phyloP scores from a whole-genome alignment of 2,888 invertebrate genomes.

The Hirudinaria manillensis region DNA sequence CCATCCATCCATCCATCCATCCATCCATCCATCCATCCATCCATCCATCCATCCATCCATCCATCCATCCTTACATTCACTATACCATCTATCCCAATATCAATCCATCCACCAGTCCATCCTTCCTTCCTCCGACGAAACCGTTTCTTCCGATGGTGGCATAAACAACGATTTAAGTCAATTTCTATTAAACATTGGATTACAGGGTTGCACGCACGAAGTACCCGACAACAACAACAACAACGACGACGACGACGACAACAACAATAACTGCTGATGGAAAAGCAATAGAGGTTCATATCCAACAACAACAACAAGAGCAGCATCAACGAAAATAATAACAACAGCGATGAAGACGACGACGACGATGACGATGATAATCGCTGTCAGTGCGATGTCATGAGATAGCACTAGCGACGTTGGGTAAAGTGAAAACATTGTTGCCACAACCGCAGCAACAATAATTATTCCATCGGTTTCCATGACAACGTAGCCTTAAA shows the following conservation, averaged over 20 bases:
- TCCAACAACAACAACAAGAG: neutral
- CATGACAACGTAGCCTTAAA: too few relatives aligned
- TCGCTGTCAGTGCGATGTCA: too few relatives aligned
- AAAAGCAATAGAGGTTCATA: neutral
- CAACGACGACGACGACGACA: neutral
- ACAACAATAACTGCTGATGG: neutral
- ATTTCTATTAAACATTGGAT: slow-evolving; percentile 13
- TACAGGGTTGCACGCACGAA: neutral
- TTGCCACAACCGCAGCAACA: too few relatives aligned
- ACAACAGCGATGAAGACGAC: neutral
- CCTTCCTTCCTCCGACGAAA: neutral
- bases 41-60: slow-evolving; percentile 2
- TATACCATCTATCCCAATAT: neutral
- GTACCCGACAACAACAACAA: neutral
- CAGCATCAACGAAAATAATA: neutral
- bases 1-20: neutral
- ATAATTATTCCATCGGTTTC: too few relatives aligned
- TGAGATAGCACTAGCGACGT: too few relatives aligned
- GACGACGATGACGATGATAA: too few relatives aligned
- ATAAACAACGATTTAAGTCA: slow-evolving; percentile 6
- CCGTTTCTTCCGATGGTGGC: neutral
- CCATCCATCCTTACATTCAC: neutral
- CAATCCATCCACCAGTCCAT: neutral
- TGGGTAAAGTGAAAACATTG: too few relatives aligned
- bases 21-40: neutral